Base-by-base conservation (phyloP, 2,797 vertebrate genomes). In the Malurus leucopterus region DNA sequence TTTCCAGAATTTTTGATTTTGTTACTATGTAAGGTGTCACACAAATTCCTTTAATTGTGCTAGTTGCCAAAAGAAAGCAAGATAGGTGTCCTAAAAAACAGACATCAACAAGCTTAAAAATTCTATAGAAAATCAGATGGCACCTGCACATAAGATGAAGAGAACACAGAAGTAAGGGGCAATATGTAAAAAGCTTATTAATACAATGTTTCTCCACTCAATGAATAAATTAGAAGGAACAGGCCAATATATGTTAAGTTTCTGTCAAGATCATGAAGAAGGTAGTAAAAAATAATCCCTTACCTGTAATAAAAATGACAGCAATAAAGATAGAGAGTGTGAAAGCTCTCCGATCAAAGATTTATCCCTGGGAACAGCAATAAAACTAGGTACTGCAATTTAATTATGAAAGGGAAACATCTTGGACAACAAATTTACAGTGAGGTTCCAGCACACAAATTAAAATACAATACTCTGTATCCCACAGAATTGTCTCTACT, bases 341-440 rank as follows among this genome's bases (percentile, higher is more conserved):
- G 93, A 95, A 87, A 95, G 75, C 92, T 95, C 86, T 63, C 83
- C 92, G 89, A 92, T 91, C 84, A 77, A 94, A 92, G 93, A 97
- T 97, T 97, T 97, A 97, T 97, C 78, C 82, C 72, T 76, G 54
- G 53, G 78, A 95, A 86, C 44, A 76, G 89, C 94, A 94, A 96
- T 97, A 97, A 97, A 97, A 90, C 93, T 84, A 93, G 93, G 86
- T 95, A 93, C 80, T 88, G 94, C 88, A 95, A 95, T 96, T 97
- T 97, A 97, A 97, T 97, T 97, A 96, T 95, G 96, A 97, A 93
- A 95, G 92, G 89, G 89, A 95, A 93, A 92, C 46, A 69, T 89
- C 95, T 93, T 85, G 82, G 93, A 81, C 93, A 93, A 92, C 95
- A 97, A 96, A 97, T 97, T 96, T 94, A 94, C 53, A 29, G 47